These are phyloP conservation scores for Eupleurogrammus muticus DNA, from an alignment of 2,797 vertebrate species.

Conservation along the genomic window DNA sequence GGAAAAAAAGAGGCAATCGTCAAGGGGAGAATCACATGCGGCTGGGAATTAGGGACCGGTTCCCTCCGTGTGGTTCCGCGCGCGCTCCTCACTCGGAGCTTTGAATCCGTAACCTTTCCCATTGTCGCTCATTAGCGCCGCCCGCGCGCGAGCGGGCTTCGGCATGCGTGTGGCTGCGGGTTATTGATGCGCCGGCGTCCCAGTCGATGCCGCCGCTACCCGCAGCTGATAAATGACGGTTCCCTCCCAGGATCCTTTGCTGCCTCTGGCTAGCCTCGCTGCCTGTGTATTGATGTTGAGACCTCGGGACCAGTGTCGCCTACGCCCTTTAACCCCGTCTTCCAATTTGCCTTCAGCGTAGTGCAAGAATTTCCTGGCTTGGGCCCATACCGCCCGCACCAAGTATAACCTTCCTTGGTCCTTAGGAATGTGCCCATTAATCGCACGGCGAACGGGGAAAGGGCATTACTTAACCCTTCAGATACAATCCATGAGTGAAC, in stretches of 20 bases:
- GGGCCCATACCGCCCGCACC: background rate
- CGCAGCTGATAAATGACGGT: slow-evolving; percentile 71
- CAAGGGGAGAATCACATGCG: slow-evolving; percentile 40
- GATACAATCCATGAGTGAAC: slow-evolving; percentile 19
- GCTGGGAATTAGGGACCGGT: slow-evolving; percentile 40
- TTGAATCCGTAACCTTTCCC: slow-evolving; percentile 65
- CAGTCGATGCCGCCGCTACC: slow-evolving; percentile 54
- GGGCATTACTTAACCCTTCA: slow-evolving; percentile 4
- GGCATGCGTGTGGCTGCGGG: slow-evolving; percentile 29
- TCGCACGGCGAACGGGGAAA: slow-evolving; percentile 1
- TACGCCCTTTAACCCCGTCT: slow-evolving; percentile 51
- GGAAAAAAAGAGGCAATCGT: slow-evolving; percentile 59
- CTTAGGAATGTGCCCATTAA: slow-evolving; percentile 35
- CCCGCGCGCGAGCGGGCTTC: slow-evolving; percentile 52
- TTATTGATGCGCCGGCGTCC: slow-evolving; percentile 68
- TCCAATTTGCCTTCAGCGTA: slow-evolving; percentile 37
- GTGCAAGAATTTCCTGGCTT: slow-evolving; percentile 23
- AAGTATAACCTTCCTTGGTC: slow-evolving; percentile 33
- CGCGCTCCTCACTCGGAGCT: slow-evolving; percentile 36
- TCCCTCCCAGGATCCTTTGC: slow-evolving; percentile 43
- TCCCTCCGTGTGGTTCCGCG: slow-evolving; percentile 28
- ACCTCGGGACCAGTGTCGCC: slow-evolving; percentile 38
- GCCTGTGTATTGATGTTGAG: slow-evolving; percentile 56
- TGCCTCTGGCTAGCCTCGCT: slow-evolving; percentile 54
- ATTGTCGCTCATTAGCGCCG: slow-evolving; percentile 68